Conservation (phyloP, 2,113 vertebrate genomes). For the western clawed frog (Xenopus tropicalis) region DNA sequence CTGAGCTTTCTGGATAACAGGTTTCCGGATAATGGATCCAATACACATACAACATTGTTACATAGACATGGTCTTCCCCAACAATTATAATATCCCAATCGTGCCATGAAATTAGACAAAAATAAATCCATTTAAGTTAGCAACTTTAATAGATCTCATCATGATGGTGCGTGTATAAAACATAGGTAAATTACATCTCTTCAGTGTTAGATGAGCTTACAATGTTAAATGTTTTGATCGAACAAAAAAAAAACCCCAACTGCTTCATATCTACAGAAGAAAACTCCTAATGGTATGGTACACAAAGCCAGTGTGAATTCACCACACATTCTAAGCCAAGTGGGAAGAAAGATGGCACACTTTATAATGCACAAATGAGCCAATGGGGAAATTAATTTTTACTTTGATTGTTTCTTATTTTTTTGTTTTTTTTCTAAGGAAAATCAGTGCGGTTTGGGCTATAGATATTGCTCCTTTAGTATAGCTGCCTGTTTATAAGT, state of each 20-base stretch:
- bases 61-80: too few species aligned
- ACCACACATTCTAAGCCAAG: background rate
- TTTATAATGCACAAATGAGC: background rate
- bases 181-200: background rate
- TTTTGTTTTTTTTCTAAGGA: too few species aligned
- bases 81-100: too few species aligned
- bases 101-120: too few species aligned
- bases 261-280: background rate
- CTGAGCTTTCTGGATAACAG: too few species aligned
- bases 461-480: too few species aligned
- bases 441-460: too few species aligned
- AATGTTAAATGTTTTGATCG: background rate
- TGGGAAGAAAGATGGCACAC: background rate
- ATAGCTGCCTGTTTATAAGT: too few species aligned
- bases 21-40: too few species aligned
- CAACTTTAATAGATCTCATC: conserved; percentile 18
- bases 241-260: background rate
- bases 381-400: background rate
- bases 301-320: background rate
- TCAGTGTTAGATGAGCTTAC: background rate
- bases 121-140: too few species aligned
- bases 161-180: conserved; percentile 20
- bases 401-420: too few species aligned
- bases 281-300: conserved; percentile 7
- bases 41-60: too few species aligned